These are phyloP conservation scores for Zaprionus capensis DNA, from an alignment of 1,140 invertebrate genomes.

Conservation along the genomic window DNA sequence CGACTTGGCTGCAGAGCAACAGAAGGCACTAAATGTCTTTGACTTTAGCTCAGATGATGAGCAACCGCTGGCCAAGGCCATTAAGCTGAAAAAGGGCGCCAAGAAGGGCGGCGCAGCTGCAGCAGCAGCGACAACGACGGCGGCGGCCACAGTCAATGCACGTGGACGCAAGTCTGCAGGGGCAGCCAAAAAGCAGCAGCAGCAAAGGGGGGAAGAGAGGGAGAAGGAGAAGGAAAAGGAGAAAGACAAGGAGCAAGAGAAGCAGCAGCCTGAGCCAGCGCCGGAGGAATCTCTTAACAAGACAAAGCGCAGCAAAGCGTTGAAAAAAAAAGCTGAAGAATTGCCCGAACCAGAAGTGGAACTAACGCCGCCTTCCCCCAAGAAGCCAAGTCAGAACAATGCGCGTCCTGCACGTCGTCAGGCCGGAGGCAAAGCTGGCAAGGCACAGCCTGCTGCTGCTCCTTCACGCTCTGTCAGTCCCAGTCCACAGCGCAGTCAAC, in stretches of 20 bases:
- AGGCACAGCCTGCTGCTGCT: constrained; percentile 15
- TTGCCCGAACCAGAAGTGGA: constrained; percentile 35
- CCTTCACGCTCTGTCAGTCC: constrained; percentile 27
- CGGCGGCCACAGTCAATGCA: constrained; percentile 20
- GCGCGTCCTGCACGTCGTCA: constrained; percentile 54
- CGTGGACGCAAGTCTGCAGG: constrained; percentile 62
- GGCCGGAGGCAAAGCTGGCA: constrained; percentile 48
- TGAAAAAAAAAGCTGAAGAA: constrained; percentile 31
- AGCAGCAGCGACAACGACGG: neutral
- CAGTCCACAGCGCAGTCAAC: constrained; percentile 61
- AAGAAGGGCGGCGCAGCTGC: constrained; percentile 49
- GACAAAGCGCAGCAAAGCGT: constrained; percentile 26
- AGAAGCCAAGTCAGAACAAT: constrained; percentile 49
- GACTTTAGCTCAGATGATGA: constrained; percentile 85
- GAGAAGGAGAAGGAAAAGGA: constrained; percentile 33
- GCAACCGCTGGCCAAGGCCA: constrained; percentile 83
- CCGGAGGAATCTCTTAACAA: constrained; percentile 20
- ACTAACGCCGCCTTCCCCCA: constrained; percentile 50
- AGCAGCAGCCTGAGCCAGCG: neutral
- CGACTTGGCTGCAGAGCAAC: constrained; percentile 18
- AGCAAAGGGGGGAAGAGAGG: constrained; percentile 12
- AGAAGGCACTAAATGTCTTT: constrained; percentile 76
- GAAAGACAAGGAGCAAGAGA: neutral
- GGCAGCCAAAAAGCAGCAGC: constrained; percentile 44
- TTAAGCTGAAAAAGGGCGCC: constrained; percentile 75